Percentiles rank a stretch among this genome's conserved stretches.
These are phyloP conservation scores for Hirundichthys speculiger DNA, from an alignment of 2,113 vertebrate genomes.

Conservation along the genomic window DNA sequence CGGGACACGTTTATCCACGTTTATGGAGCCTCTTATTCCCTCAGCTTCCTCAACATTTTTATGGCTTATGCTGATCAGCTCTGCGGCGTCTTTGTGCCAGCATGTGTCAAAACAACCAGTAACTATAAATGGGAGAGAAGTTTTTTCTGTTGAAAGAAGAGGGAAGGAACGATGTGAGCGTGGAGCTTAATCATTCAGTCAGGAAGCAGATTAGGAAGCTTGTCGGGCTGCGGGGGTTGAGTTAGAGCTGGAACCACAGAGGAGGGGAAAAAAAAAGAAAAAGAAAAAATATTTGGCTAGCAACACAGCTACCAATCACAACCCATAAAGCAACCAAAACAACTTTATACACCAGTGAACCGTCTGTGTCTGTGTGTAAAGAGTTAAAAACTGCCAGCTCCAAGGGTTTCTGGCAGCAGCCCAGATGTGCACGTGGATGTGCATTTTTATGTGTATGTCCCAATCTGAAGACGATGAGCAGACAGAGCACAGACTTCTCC, in stretches of 20 bases:
- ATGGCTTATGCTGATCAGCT: slow-evolving; percentile 35
- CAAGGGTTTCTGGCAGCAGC: slow-evolving; percentile 69
- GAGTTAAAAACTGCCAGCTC: slow-evolving; percentile 63
- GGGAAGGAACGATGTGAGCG: slow-evolving; percentile 50
- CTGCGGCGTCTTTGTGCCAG: slow-evolving; percentile 47
- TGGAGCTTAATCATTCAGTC: slow-evolving; percentile 79
- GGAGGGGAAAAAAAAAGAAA: slow-evolving; percentile 36
- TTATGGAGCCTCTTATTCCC: slow-evolving; percentile 8
- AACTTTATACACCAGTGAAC: slow-evolving; percentile 77
- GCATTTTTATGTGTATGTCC: slow-evolving; percentile 50
- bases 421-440: slow-evolving; percentile 50
- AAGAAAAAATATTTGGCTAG: slow-evolving; percentile 68
- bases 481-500: slow-evolving; percentile 61
- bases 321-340: slow-evolving; percentile 78
- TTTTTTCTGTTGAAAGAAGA: slow-evolving; percentile 43
- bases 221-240: slow-evolving; percentile 40
- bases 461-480: slow-evolving; percentile 57
- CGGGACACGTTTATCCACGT: neutral
- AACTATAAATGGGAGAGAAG: slow-evolving; percentile 51
- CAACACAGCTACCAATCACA: slow-evolving; percentile 80
- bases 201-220: slow-evolving; percentile 58
- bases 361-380: slow-evolving; percentile 31
- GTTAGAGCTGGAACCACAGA: slow-evolving; percentile 69
- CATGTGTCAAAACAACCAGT: slow-evolving; percentile 58
- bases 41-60: slow-evolving; percentile 8